These are phyloP conservation scores for Origma solitaria DNA, from an alignment of 2,113 vertebrate genomes.

Conservation along the genomic window DNA sequence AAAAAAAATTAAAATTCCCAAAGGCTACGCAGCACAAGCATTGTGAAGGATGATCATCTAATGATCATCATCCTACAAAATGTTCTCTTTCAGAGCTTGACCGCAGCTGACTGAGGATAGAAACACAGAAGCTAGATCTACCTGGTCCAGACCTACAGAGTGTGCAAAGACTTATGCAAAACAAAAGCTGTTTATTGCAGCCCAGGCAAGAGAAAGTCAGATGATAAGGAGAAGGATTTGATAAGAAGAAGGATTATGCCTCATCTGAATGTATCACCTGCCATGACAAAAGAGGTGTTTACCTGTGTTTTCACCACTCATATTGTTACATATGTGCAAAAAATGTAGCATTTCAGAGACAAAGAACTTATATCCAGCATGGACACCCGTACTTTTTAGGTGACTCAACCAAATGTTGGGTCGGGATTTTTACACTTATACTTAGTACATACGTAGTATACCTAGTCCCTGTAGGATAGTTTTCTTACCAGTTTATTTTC, in stretches of 20 bases:
- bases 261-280: neutral
- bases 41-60: too few relatives aligned
- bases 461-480: neutral
- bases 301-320: neutral
- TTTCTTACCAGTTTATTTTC: neutral
- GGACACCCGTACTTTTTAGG: neutral
- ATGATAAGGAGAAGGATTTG: too few relatives aligned
- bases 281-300: neutral
- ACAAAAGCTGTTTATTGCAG: neutral
- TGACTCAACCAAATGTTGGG: neutral
- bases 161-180: accelerated
- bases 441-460: neutral
- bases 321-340: neutral
- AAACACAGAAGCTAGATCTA: neutral
- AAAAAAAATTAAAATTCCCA: neutral
- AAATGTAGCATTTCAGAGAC: neutral
- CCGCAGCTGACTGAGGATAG: neutral
- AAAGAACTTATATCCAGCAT: neutral
- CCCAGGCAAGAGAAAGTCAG: neutral
- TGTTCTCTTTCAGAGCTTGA: neutral
- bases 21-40: neutral
- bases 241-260: neutral
- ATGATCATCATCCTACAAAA: neutral
- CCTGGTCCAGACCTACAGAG: neutral
- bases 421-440: neutral